Base-by-base conservation (phyloP, 2,113 vertebrate species). In the Sturnus vulgaris region DNA sequence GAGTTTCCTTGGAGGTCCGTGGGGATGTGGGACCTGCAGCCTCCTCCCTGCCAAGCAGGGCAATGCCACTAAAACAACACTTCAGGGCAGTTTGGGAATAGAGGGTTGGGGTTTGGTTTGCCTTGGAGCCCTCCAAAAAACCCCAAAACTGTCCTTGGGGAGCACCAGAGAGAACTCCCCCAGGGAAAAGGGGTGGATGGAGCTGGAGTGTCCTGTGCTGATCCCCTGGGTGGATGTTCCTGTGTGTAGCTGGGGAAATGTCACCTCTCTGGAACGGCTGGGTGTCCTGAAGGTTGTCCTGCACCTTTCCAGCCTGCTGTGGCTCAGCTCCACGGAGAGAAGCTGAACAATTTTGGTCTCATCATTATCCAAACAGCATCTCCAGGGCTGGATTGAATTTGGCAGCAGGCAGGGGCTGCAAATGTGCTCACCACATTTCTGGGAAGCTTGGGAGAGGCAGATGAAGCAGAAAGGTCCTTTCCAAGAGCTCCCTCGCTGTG, bases 161-260 rank as follows among this genome's bases (percentile, higher is more conserved):
- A 44, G 28, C 57, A 20, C 3, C 14, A 24, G 55, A 28, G 27
- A 18, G 10, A 35, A 12, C 15, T 35, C 8, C 3, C 0, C 0
- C 10, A 18, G 50, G 23, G 28, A 15, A 17, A 44, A 27, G 44
- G 3, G 40, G 2, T 1, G 5, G 77, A 12, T 14, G 56, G 65
- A 70, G 53, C 27, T 2, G 1, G 70, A 11, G 8, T 12, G 1
- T 5, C 47, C 57, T 0, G 0, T 4, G 2, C 17, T 9, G 16
- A 16, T 3, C n/a, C 42, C 52, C 42, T 17, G 49, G 7, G 23
- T 8, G 7, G n/a, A 2, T 5, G 18, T 10, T 56, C 30, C 72
- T 3, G 18, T 1, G 44, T 16, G 20, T 0, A 2, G 39, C 2
- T 57, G 76, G 46, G 7, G 50, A 31, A 66, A n/a, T 39, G 61